Percentiles rank a stretch among this genome's conserved stretches.
Evolutionary conservation across 1,140 invertebrate genomes (phyloP).

Genomic region (Elymnias hypermnestra): DNA sequence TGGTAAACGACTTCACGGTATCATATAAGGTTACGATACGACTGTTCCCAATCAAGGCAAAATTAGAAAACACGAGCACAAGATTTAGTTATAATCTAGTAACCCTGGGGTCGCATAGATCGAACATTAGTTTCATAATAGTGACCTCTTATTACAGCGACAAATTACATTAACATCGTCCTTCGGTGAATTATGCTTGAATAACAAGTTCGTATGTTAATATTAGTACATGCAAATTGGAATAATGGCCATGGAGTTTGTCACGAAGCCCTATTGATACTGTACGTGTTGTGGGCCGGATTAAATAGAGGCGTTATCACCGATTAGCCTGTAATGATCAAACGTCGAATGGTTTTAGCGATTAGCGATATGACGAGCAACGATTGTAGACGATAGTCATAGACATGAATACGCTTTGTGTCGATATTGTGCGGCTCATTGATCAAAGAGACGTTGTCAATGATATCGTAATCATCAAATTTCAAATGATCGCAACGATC

Average conservation of each 20-base stretch:
- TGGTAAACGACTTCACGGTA: too few species aligned
- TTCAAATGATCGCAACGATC: too few species aligned
- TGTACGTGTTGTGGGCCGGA: background rate
- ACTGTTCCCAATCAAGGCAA: too few species aligned
- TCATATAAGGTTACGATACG: too few species aligned
- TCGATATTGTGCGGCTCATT: background rate
- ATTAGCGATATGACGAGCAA: conserved; percentile 2
- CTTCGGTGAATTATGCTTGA: conserved; percentile 2
- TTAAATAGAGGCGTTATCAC: conserved; percentile 10
- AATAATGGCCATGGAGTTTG: conserved; percentile 2
- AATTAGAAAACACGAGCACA: too few species aligned
- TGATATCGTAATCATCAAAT: background rate
- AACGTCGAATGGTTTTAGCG: conserved; percentile 2
- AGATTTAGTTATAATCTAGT: too few species aligned
- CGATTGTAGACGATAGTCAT: background rate
- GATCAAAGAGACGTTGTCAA: background rate
- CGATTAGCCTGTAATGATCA: conserved; percentile 5
- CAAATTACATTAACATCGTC: conserved; percentile 6
- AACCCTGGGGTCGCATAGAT: background rate
- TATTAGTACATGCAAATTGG: conserved; percentile 8
- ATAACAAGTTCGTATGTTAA: conserved; percentile 3
- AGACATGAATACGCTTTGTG: background rate
- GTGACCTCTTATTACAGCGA: background rate
- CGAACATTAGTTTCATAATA: background rate
- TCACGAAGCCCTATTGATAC: conserved; percentile 3